Percentiles rank a stretch among this genome's conserved stretches.
These are phyloP conservation scores for Ophiothrix spiculata DNA, from an alignment of 35 echinoderm and acorn worm species.

Conservation along the genomic window DNA sequence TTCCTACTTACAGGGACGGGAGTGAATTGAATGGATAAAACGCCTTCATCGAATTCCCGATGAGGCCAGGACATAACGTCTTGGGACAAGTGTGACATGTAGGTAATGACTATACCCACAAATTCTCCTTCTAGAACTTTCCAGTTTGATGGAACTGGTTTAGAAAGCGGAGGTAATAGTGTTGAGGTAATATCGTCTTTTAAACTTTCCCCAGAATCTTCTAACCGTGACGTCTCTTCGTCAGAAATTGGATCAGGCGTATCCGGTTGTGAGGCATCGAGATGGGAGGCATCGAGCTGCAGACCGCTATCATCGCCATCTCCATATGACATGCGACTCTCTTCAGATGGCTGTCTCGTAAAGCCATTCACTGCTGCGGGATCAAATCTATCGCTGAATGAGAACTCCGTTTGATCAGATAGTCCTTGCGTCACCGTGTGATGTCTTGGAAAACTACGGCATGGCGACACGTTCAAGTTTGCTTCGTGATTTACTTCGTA, in stretches of 20 bases:
- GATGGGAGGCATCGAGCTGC: no score
- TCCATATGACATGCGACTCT: no score
- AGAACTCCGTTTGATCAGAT: not conserved
- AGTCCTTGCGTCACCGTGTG: not conserved
- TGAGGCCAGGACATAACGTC: slow-evolving; percentile 65
- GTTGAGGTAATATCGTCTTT: no score
- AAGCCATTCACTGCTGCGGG: not conserved
- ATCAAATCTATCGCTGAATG: not conserved
- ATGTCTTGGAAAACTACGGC: not conserved
- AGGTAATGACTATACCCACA: slow-evolving; percentile 61
- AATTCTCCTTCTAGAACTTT: slow-evolving; percentile 56
- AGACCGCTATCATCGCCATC: not conserved
- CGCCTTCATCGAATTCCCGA: slow-evolving; percentile 77
- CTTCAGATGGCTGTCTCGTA: not conserved
- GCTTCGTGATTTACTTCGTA: not conserved
- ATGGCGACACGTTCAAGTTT: not conserved
- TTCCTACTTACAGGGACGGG: slow-evolving; percentile 13
- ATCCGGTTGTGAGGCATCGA: no score
- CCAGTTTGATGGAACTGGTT: slow-evolving; percentile 84
- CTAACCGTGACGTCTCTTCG: no score
- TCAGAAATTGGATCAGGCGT: no score
- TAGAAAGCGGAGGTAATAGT: slow-evolving; percentile 37
- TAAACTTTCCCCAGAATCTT: no score
- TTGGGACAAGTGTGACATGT: slow-evolving; percentile 68
- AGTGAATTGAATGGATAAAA: slow-evolving; percentile 79